Evolutionary conservation across 2,113 vertebrate species (phyloP), one percentile per base, ranked within the genome.

Genomic region (Okapia johnstoni): DNA sequence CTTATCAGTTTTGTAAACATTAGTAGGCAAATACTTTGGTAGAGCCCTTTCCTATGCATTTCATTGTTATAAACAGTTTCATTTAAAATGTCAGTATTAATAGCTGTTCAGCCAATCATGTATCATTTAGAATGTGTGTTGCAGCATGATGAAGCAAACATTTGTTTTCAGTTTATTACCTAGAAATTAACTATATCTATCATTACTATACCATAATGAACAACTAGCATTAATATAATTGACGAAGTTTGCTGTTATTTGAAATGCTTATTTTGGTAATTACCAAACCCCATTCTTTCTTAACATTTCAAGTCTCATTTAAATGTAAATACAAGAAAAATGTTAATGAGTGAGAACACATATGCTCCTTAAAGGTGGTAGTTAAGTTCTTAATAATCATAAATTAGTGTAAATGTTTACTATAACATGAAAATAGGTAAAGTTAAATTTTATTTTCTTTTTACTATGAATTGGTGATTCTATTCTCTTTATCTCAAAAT

Each of bases 241-340:
- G 97, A 96, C 73, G 97, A 98, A 98, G 92, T 98, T 98, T 98
- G 97, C 90, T 97, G 96, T 97, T 97, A 96, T 97, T 97, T 98
- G 66, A 98, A 89, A 98, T 85, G 94, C 52, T 97, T 70, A 93
- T 55, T 0, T 12, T 97, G 77, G 94, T 98, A 98, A 98, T 98
- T 98, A 98, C 93, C 58, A 97, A 94, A 94, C 79, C 97, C 95
- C 94, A 90, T 96, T 98, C 91, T 98, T 98, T 98, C 95, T 98
- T 98, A 98, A 97, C 96, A 98, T 98, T 98, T 99, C 95, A 98
- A 97, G 98, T 98, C 97, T 98, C 97, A 98, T 98, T 98, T 98
- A 98, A 98, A 98, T 98, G 97, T 93, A 98, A 98, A 98, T 98
- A 17, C 94, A 57, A 50, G 93, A 85, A 95, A 95, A 87, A 95